phyloP scores from a whole-genome alignment of 2,113 vertebrate species.

The Calypte anna region DNA sequence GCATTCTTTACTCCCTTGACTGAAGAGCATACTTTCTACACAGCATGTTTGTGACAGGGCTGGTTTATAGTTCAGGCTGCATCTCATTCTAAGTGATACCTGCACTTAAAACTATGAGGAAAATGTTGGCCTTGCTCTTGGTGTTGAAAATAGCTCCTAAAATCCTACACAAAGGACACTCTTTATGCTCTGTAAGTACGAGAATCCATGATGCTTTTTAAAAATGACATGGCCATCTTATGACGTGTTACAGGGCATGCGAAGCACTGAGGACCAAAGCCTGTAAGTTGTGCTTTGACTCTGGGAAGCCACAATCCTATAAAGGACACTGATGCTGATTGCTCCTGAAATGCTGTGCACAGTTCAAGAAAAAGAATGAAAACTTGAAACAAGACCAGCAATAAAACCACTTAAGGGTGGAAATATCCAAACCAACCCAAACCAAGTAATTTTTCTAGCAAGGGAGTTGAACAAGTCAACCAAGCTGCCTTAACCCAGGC shows the following conservation, averaged over 20 bases:
- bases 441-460: background rate
- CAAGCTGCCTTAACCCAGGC: background rate
- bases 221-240: background rate
- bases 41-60: background rate
- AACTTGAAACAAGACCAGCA: background rate
- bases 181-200: background rate
- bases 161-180: background rate
- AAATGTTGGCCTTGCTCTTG: background rate
- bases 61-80: background rate
- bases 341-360: background rate
- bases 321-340: background rate
- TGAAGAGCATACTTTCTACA: background rate
- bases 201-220: background rate
- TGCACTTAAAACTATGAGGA: background rate
- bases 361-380: background rate
- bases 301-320: background rate
- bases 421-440: background rate
- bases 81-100: background rate
- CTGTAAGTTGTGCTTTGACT: background rate
- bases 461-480: background rate
- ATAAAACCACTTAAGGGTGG: background rate
- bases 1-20: background rate
- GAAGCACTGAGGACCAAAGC: background rate
- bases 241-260: background rate
- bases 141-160: background rate